Conservation (phyloP, 1,140 invertebrate species). For the Sitobion miscanthi region DNA sequence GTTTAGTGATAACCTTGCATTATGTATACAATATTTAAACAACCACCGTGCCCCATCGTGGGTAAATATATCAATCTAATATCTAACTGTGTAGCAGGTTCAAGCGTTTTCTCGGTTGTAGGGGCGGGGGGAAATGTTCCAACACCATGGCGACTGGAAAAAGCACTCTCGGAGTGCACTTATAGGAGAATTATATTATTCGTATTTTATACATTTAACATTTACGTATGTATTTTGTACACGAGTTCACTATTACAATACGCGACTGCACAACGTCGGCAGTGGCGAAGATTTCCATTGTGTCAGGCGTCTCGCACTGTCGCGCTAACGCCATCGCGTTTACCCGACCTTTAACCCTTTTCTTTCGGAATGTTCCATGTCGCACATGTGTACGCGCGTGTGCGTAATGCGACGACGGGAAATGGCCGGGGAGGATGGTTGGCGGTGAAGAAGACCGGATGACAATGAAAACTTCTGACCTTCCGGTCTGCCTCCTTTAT, state of each 20-base stretch:
- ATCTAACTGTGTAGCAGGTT: background rate
- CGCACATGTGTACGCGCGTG: background rate
- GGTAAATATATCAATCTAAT: background rate
- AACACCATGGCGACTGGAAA: background rate
- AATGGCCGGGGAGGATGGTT: background rate
- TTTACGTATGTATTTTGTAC: background rate
- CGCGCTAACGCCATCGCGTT: background rate
- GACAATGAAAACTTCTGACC: constrained; percentile 40
- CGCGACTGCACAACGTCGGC: background rate
- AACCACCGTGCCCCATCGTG: background rate
- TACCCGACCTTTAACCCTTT: background rate
- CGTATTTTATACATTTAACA: background rate
- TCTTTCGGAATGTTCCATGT: background rate
- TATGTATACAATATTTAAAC: background rate
- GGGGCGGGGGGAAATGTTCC: background rate
- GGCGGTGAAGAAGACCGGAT: background rate
- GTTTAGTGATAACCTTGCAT: too few species aligned
- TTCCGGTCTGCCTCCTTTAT: background rate
- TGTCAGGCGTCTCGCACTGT: background rate
- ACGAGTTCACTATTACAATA: background rate
- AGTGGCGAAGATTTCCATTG: background rate
- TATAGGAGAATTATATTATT: background rate
- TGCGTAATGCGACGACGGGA: background rate
- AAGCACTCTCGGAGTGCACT: background rate
- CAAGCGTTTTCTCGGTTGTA: background rate